Conservation (phyloP, 2,113 vertebrate species). For the Mobula hypostoma region DNA sequence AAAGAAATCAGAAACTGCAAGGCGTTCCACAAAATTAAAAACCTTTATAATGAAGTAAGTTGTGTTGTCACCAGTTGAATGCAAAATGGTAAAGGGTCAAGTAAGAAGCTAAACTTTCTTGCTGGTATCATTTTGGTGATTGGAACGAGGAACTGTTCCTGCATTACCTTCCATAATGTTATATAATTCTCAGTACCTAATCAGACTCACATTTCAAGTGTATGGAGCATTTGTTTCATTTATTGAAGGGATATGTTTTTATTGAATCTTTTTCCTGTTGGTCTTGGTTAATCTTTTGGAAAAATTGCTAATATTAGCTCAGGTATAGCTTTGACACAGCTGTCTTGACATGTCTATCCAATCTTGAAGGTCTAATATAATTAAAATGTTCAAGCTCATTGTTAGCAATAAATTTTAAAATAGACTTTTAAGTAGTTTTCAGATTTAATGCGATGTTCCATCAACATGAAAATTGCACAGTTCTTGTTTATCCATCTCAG, state of each 20-base stretch:
- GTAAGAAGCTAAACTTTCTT: background rate
- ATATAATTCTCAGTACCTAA: background rate
- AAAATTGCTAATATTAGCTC: background rate
- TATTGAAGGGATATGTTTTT: background rate
- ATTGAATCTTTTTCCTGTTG: background rate
- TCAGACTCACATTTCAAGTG: background rate
- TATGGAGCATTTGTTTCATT: background rate
- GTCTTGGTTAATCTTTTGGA: background rate
- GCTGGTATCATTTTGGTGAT: background rate
- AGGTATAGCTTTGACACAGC: background rate
- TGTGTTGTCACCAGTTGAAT: background rate
- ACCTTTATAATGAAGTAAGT: background rate
- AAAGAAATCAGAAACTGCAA: background rate
- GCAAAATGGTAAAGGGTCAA: background rate
- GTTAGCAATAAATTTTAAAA: background rate
- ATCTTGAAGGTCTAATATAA: background rate
- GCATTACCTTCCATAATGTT: background rate
- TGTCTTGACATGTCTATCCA: background rate
- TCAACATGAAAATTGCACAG: background rate
- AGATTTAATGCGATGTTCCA: background rate
- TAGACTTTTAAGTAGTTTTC: background rate
- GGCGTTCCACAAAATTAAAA: background rate
- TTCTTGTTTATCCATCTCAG: background rate
- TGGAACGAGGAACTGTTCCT: background rate
- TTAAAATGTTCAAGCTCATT: background rate